Evolutionary conservation across 2,113 vertebrate species (phyloP), one percentile per base, ranked within the genome.

Genomic region (Nibea coibor): DNA sequence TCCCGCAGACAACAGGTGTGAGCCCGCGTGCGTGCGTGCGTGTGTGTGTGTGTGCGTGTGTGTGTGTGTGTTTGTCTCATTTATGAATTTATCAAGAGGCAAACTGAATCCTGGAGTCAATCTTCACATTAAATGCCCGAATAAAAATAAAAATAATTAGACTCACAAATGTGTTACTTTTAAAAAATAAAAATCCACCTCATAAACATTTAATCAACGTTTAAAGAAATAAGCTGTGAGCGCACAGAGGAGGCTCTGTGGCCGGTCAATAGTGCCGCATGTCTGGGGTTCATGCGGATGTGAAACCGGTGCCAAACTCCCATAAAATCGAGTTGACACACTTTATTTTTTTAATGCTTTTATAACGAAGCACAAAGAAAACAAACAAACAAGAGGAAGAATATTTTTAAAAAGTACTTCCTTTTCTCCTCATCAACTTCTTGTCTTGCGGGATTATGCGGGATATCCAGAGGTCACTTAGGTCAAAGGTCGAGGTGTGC

Each of bases 1-100:
- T 31, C 22, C 78, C 63, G 31, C 74, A 64, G 19, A 87, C 78
- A 88, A 86, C 87, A 86, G 83, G 81, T 88, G 82, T 79, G 75
- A 43, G 5, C 70, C 10, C 10, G n/a, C 31, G n/a, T 26, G 24
- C 24, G 24, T 26, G 24, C 24, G 24, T 26, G 24, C 24, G 24
- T 26, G 24, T 2, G 24, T 26, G 24, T 2, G 24, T 26, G 24
- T 26, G 24, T 26, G 24, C 2, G 24, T 26, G 24, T 26, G 24
- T 31, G 17, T 31, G 24, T 43, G 28, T 1, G 53, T 67, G 20
- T 42, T 31, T 43, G 4, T 51, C 16, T 8, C 4, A 50, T n/a
- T 58, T 43, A 22, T 61, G 4, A 11, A 45, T 67, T 56, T 20
- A 77, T 82, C 4, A 11, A 1, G 14, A 61, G 20, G 6, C 15